phyloP scores from a whole-genome alignment of 2,113 vertebrate species.

The Gobio gobio region DNA sequence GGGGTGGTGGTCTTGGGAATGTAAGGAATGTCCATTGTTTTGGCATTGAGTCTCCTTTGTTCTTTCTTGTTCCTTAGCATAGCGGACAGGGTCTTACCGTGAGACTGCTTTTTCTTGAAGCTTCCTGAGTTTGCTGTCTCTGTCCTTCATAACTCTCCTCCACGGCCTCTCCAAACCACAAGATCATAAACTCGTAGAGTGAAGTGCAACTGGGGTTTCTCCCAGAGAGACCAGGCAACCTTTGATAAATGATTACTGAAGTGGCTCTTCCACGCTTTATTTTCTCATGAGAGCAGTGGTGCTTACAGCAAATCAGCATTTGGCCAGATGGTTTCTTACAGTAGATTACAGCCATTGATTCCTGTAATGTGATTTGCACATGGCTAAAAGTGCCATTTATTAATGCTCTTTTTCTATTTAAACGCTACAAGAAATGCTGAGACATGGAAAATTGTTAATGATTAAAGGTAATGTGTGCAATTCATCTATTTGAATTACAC shows the following conservation, averaged over 20 bases:
- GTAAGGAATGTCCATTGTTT: slow-evolving; percentile 65
- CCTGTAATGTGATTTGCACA: slow-evolving; percentile 13
- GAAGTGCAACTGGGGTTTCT: slow-evolving; percentile 46
- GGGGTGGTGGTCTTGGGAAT: slow-evolving; percentile 52
- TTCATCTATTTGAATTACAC: neutral
- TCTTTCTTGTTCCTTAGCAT: slow-evolving; percentile 54
- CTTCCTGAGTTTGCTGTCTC: slow-evolving; percentile 49
- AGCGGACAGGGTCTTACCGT: slow-evolving; percentile 44
- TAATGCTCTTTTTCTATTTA: neutral
- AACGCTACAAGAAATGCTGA: neutral
- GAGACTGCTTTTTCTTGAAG: slow-evolving; percentile 45
- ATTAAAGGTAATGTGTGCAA: neutral
- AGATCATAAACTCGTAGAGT: slow-evolving; percentile 43
- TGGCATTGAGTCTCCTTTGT: slow-evolving; percentile 59
- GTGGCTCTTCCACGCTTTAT: slow-evolving; percentile 19
- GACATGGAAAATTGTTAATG: neutral
- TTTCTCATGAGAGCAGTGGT: slow-evolving; percentile 15
- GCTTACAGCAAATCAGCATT: slow-evolving; percentile 18
- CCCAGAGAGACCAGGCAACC: slow-evolving; percentile 1
- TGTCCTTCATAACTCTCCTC: slow-evolving; percentile 30
- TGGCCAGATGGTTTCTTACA: slow-evolving; percentile 42
- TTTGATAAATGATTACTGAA: slow-evolving; percentile 35
- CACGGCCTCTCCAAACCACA: slow-evolving; percentile 31
- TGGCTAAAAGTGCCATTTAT: slow-evolving; percentile 1
- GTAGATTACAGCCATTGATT: slow-evolving; percentile 12